These are phyloP conservation scores for Scylla paramamosain DNA, from an alignment of 1,140 invertebrate genomes.

Conservation along the genomic window DNA sequence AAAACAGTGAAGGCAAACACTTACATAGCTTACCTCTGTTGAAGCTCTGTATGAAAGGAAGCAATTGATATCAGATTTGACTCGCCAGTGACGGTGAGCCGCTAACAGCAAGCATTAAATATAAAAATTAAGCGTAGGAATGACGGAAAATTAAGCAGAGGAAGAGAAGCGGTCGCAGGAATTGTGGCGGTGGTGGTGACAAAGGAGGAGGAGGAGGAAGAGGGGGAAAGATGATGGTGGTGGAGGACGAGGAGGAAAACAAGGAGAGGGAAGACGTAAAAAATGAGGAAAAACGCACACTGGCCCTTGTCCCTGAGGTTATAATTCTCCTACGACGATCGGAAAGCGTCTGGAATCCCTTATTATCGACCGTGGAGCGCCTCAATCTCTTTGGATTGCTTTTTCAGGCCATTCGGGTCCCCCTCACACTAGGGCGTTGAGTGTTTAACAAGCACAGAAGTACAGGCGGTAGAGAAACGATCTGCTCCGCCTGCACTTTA, in stretches of 20 bases:
- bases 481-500: not conserved
- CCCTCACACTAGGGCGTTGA: not conserved
- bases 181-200: not conserved
- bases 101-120: too few species aligned
- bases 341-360: slow-evolving; percentile 42
- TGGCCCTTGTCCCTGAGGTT: not conserved
- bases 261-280: not conserved
- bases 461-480: not conserved
- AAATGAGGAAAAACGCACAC: slow-evolving; percentile 32
- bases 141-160: not conserved
- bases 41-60: not conserved
- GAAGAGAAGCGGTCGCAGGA: not conserved
- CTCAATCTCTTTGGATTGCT: slow-evolving; percentile 58
- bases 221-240: not conserved
- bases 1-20: not conserved
- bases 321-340: slow-evolving; percentile 9
- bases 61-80: not conserved
- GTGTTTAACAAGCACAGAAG: not conserved
- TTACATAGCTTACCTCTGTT: too few species aligned
- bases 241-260: not conserved
- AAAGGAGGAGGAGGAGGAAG: not conserved
- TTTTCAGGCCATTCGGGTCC: not conserved
- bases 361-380: slow-evolving; percentile 41
- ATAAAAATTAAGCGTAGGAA: not conserved
- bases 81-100: not conserved